A percentile compares a stretch with the other conserved stretches of the same genome.
Conservation (phyloP, 1,140 invertebrate genomes). For the Eulimnadia texana region DNA sequence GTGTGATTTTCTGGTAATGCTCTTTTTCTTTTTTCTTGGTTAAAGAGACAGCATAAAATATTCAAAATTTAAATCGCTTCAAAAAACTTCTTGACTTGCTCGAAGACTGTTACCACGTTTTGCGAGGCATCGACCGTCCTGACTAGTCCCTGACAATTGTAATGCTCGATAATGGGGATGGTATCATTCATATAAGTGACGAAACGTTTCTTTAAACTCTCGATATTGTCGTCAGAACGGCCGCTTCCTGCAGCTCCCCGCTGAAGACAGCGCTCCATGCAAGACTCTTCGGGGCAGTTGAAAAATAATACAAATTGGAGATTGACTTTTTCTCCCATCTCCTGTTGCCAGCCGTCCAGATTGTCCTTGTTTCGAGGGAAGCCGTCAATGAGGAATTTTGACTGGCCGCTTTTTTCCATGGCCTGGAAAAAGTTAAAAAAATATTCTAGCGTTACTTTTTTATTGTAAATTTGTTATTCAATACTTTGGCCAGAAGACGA, state of each 20-base stretch:
- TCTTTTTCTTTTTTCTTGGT: too few species aligned
- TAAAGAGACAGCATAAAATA: too few species aligned
- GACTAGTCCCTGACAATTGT: conserved; percentile 55
- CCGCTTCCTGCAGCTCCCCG: conserved; percentile 79
- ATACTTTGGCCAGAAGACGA: conserved; percentile 62
- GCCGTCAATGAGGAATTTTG: conserved; percentile 93
- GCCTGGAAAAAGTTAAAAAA: conserved; percentile 32
- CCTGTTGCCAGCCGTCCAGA: conserved; percentile 81
- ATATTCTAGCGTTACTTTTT: not conserved
- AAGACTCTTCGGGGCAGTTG: conserved; percentile 72
- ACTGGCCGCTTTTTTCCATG: conserved; percentile 51
- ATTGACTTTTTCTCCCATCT: conserved; percentile 69
- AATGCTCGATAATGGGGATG: conserved; percentile 84
- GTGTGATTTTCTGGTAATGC: too few species aligned
- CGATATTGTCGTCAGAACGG: conserved; percentile 84
- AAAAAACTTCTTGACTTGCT: conserved; percentile 36
- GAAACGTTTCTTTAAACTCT: conserved; percentile 80
- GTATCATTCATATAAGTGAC: conserved; percentile 80
- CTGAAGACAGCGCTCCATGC: conserved; percentile 65
- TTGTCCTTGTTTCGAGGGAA: conserved; percentile 97
- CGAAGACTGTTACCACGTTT: conserved; percentile 51
- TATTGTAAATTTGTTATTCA: not conserved
- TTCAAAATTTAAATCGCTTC: conserved; percentile 1
- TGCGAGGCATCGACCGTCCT: conserved; percentile 57
- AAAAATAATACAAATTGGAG: conserved; percentile 87